These are phyloP conservation scores for Zoanthus sansibaricus DNA, from an alignment of 92 coral and sea anemone species.

Conservation along the genomic window DNA sequence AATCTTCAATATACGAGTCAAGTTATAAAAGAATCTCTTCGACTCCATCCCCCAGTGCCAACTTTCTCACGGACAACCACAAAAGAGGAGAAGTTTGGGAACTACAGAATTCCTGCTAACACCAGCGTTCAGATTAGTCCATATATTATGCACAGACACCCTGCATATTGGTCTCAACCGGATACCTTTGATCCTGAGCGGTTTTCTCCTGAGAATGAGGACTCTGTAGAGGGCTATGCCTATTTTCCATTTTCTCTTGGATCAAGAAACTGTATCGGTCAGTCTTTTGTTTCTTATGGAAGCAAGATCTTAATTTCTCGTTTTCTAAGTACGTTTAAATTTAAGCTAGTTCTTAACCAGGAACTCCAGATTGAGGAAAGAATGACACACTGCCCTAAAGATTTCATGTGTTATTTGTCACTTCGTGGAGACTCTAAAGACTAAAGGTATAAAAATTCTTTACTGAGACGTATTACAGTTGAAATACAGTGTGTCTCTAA, in stretches of 20 bases:
- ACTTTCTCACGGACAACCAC: slow-evolving; percentile 56
- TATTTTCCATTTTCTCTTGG: slow-evolving; percentile 61
- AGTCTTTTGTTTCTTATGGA: slow-evolving; percentile 44
- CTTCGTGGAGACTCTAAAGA: slow-evolving; percentile 7
- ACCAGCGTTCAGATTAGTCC: slow-evolving; percentile 71
- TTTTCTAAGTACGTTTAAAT: slow-evolving; percentile 53
- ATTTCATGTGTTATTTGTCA: slow-evolving; percentile 58
- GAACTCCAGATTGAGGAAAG: slow-evolving; percentile 44
- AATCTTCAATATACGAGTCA: slow-evolving; percentile 63
- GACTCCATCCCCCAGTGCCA: slow-evolving; percentile 84
- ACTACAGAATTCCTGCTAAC: slow-evolving; percentile 67
- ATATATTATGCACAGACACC: slow-evolving; percentile 64
- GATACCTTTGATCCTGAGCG: slow-evolving; percentile 82
- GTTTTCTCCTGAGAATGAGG: slow-evolving; percentile 45
- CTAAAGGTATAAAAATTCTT: too few species aligned
- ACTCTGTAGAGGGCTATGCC: background rate
- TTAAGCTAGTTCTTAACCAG: slow-evolving; percentile 50
- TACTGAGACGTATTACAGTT: too few species aligned
- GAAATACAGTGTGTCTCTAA: too few species aligned
- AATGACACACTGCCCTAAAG: slow-evolving; percentile 48
- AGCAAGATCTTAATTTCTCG: slow-evolving; percentile 58
- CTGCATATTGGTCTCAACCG: slow-evolving; percentile 74
- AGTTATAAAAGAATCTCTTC: slow-evolving; percentile 80
- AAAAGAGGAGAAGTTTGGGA: slow-evolving; percentile 61
- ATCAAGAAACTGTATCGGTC: slow-evolving; percentile 56